These are phyloP conservation scores for Orcinus orca DNA, from an alignment of 2,113 vertebrate species.

Conservation along the genomic window DNA sequence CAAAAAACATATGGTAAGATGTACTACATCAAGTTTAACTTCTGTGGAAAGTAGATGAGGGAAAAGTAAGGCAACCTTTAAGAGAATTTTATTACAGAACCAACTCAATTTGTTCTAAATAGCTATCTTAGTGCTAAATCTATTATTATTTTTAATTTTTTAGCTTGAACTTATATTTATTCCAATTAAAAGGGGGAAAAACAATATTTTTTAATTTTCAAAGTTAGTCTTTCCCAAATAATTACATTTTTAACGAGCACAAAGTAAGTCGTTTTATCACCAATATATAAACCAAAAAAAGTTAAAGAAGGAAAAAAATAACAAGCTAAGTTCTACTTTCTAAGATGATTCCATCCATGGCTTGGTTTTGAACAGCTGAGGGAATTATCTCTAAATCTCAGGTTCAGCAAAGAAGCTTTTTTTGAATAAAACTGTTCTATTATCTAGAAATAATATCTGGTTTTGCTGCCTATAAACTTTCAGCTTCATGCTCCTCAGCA, in stretches of 20 bases:
- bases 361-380: background rate
- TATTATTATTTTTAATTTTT: background rate
- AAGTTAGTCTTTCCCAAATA: slow-evolving; percentile 21
- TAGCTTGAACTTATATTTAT: slow-evolving; percentile 23
- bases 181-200: background rate
- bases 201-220: background rate
- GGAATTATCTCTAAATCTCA: background rate
- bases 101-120: background rate
- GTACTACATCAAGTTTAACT: background rate
- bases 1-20: background rate
- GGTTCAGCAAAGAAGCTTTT: background rate
- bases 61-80: background rate
- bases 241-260: slow-evolving; percentile 28
- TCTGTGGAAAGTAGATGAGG: background rate
- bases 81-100: background rate
- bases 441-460: background rate
- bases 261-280: slow-evolving; percentile 25
- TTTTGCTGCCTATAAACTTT: background rate
- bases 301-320: background rate
- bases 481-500: background rate
- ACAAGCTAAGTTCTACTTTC: background rate
- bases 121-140: background rate
- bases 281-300: background rate
- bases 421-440: background rate
- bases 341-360: background rate